Evolutionary conservation across 2,113 vertebrate genomes (phyloP).

Genomic region (Pao palembangensis): DNA sequence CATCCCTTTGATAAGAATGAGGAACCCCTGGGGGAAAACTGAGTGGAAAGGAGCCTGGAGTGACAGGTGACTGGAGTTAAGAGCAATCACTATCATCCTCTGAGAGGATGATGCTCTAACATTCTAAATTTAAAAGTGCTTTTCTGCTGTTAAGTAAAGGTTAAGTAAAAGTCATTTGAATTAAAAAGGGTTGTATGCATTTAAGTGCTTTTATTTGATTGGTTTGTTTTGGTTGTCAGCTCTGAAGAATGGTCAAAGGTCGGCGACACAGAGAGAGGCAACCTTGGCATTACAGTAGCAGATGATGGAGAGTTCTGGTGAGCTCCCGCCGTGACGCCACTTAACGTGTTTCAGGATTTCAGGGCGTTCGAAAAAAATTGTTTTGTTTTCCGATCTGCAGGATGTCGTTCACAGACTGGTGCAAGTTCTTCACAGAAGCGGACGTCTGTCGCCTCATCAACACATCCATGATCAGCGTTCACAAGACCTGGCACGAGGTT

Average conservation of each 20-base stretch:
- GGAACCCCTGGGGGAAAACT: slow-evolving; percentile 89
- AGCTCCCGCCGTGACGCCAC: slow-evolving; percentile 2
- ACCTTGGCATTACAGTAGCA: slow-evolving; percentile 81
- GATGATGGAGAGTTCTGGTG: slow-evolving; percentile 98
- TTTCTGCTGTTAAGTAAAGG: too few species aligned
- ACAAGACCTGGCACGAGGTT: slow-evolving; percentile 84
- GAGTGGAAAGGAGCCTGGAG: slow-evolving; percentile 94
- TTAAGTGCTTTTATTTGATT: neutral
- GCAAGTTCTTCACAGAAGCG: slow-evolving; percentile 82
- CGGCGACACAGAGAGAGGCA: slow-evolving; percentile 76
- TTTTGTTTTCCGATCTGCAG: slow-evolving; percentile 54
- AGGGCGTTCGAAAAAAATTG: neutral
- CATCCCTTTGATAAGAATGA: slow-evolving; percentile 86
- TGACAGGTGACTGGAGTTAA: slow-evolving; percentile 78
- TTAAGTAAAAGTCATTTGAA: too few species aligned
- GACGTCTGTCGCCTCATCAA: slow-evolving; percentile 87
- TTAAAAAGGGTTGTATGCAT: neutral
- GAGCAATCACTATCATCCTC: neutral
- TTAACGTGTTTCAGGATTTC: neutral
- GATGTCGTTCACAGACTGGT: slow-evolving; percentile 94
- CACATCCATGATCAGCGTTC: slow-evolving; percentile 81
- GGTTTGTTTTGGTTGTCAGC: slow-evolving; percentile 58
- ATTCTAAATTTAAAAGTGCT: too few species aligned
- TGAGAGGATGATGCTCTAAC: too few species aligned
- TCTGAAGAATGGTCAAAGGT: slow-evolving; percentile 92